Evolutionary conservation across 2,888 invertebrate genomes (phyloP), one percentile per base, ranked within the genome.

Genomic region (Phymatocera aterrima): DNA sequence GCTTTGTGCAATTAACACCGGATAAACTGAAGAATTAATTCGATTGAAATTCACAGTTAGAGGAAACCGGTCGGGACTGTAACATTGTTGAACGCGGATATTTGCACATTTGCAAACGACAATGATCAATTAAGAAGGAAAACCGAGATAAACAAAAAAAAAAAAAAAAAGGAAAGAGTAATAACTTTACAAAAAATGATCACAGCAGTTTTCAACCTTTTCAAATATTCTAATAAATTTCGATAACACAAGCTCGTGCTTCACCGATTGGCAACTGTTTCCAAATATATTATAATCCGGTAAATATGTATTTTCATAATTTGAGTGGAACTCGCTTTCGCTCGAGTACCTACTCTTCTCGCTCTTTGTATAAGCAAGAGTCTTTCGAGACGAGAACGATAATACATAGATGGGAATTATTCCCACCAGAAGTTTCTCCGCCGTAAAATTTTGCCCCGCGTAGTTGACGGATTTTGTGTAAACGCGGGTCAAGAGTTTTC

Each of bases 281-380:
- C 0, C 46, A 2, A 28, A 46, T 64, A 68, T 28, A 40, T 43
- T n/a, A 18, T 31, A 21, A 10, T 46, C 24, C 31, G 12, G 51
- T 34, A 48, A 48, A 34, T 68, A 68, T 40, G 70, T 51, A 72
- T 72, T 72, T 18, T 72, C 34, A 72, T 72, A 72, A 72, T 72
- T 72, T 72, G 72, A 72, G 72, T 34, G 72, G 51, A 51, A 31
- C 28, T 61, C 60, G 43, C 8, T 28, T n/a, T 68, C 65, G 21
- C 12, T 24, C 43, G 10, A 43, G 65, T 43, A 21, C 24, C n/a
- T n/a, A n/a, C n/a, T n/a, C n/a, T 65, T 15, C 10, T 34, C 31
- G n/a, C 34, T 18, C 15, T 18, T 8, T 3, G 34, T 34, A 37
- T 31, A 61, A 18, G 8, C 31, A 10, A 61, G 34, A 64, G 21